Conservation (phyloP, 2,113 vertebrate species). For the rabbit (Oryctolagus cuniculus) region mOryCun1.1 NC_091432.1:124386001-124386500, state of each 20-base stretch:
- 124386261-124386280: neutral
- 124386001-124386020: conserved; percentile 83
- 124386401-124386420: neutral
- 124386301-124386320: neutral
- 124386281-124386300: neutral
- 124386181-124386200: neutral
- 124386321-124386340: neutral
- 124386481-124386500: too few species aligned
- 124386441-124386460: neutral
- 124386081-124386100: conserved; percentile 81
- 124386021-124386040: conserved; percentile 90
- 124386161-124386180: neutral
- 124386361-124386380: neutral
- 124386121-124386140: conserved; percentile 58
- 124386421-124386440: neutral
- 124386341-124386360: neutral
- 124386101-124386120: conserved; percentile 1
- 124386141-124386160: conserved; percentile 59
- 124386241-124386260: neutral
- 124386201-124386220: neutral
- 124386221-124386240: neutral
- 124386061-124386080: conserved; percentile 79
- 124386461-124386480: accelerated
- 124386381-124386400: neutral
- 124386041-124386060: conserved; percentile 73